These are phyloP conservation scores for Disparrhopalites patrizii DNA, from an alignment of 2,888 invertebrate genomes.

Conservation along the genomic window DNA sequence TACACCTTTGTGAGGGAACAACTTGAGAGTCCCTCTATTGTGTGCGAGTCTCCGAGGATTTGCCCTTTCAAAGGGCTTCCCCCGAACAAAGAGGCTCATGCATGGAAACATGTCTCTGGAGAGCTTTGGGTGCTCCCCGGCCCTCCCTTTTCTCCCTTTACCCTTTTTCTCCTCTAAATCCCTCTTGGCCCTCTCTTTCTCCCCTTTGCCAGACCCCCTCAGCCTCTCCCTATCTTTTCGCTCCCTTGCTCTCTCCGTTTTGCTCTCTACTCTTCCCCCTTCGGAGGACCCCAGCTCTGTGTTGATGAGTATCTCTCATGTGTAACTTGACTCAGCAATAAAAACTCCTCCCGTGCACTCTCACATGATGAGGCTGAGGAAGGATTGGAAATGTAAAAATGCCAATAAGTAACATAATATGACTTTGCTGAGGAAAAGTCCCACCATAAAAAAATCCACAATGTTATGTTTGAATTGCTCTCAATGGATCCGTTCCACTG, in stretches of 20 bases:
- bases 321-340: conserved; percentile 35
- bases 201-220: no score
- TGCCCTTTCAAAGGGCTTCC: conserved; percentile 34
- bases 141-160: no score
- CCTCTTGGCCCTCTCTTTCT: no score
- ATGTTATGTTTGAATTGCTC: conserved; percentile 21
- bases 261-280: no score
- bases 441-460: conserved; percentile 4
- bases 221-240: no score
- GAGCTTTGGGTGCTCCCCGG: conserved; percentile 9
- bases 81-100: conserved; percentile 23
- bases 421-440: not conserved
- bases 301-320: conserved; percentile 27
- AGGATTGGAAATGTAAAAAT: not conserved
- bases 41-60: conserved; percentile 33
- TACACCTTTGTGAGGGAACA: not conserved
- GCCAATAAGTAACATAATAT: conserved; percentile 10
- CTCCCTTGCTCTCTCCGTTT: no score
- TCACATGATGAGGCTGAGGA: no score
- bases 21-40: not conserved
- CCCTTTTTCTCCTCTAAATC: no score
- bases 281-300: no score
- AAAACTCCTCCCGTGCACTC: not conserved
- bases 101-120: conserved; percentile 37
- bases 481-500: conserved; percentile 20